Conservation (phyloP, 2,888 invertebrate genomes). For the Antheraea yamamai region DNA sequence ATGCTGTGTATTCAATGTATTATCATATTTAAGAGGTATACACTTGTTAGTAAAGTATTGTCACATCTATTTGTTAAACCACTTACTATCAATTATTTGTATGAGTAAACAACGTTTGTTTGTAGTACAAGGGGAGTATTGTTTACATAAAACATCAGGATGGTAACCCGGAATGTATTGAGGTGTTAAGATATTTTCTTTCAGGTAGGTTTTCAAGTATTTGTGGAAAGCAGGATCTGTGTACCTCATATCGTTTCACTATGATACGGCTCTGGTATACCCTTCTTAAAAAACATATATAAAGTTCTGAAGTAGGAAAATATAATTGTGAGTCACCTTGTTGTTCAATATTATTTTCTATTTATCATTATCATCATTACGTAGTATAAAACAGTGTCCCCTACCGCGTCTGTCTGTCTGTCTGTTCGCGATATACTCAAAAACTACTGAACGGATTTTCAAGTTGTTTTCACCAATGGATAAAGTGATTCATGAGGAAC, state of each 20-base stretch:
- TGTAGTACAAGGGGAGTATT: neutral
- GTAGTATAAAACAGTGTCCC: no score
- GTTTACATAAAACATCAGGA: neutral
- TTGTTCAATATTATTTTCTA: neutral
- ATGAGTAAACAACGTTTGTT: neutral
- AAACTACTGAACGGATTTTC: no score
- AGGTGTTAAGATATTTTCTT: neutral
- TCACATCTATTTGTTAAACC: neutral
- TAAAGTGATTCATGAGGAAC: no score
- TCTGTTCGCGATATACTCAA: no score
- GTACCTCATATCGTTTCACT: neutral
- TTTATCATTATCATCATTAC: no score
- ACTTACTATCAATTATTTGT: constrained; percentile 2
- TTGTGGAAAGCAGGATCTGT: neutral
- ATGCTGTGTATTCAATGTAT: neutral
- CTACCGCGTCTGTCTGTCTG: no score
- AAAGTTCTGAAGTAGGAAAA: neutral
- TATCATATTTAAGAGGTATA: neutral
- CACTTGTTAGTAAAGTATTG: neutral
- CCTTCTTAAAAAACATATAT: neutral
- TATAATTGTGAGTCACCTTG: neutral
- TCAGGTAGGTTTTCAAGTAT: neutral
- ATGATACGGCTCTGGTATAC: neutral
- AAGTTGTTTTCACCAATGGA: no score
- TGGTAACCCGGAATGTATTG: neutral